Conservation (phyloP, 2,797 vertebrate genomes). For the Pempheris klunzingeri region DNA sequence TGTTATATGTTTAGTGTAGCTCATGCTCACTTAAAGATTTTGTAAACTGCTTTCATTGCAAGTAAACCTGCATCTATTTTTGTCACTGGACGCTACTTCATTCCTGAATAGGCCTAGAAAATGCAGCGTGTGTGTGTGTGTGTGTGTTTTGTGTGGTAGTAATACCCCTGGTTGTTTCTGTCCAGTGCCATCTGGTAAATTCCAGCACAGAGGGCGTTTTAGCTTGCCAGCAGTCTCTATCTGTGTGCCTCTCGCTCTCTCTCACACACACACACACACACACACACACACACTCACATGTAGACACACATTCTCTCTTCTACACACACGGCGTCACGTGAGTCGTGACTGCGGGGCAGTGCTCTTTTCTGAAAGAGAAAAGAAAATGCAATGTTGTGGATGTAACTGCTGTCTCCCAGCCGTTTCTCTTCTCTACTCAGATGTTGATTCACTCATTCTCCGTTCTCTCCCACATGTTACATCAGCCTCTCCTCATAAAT, state of each 20-base stretch:
- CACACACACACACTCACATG: constrained; percentile 11
- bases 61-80: constrained; percentile 22
- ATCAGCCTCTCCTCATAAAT: constrained; percentile 31
- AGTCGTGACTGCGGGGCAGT: constrained; percentile 74
- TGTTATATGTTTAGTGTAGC: background rate
- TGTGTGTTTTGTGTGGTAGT: constrained; percentile 32
- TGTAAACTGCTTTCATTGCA: constrained; percentile 6
- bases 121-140: constrained; percentile 13
- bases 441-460: constrained; percentile 5
- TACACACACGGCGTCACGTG: constrained; percentile 64
- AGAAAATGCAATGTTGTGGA: constrained; percentile 63
- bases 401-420: constrained; percentile 58
- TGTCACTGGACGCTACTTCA: constrained; percentile 16
- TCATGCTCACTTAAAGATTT: background rate
- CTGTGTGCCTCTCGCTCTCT: constrained; percentile 25
- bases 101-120: constrained; percentile 15
- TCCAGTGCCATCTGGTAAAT: constrained; percentile 79
- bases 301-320: constrained; percentile 21
- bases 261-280: constrained; percentile 9
- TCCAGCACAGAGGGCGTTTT: constrained; percentile 74
- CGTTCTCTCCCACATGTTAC: constrained; percentile 21
- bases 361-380: constrained; percentile 68
- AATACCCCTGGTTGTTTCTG: constrained; percentile 65
- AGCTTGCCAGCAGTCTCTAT: constrained; percentile 66
- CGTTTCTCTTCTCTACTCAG: constrained; percentile 26